A percentile compares a stretch with the other conserved stretches of the same genome.
Evolutionary conservation across 2,797 vertebrate species (phyloP).

Genomic region (Carcharodon carcharias): DNA sequence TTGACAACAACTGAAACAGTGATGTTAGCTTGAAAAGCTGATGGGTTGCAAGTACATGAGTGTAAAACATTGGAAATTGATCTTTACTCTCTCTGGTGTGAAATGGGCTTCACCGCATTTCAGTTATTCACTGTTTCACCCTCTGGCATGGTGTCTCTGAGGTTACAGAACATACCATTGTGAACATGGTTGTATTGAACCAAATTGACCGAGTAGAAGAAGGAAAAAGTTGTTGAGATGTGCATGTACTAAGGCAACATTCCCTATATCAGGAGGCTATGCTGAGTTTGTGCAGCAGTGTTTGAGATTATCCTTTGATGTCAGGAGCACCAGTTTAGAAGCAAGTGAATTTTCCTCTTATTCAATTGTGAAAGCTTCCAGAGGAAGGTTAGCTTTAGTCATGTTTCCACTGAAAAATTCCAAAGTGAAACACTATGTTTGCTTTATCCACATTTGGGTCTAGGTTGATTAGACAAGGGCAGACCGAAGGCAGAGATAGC

Average conservation of each 20-base stretch:
- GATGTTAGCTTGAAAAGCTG: too few relatives aligned
- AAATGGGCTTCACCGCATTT: too few relatives aligned
- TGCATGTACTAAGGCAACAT: neutral
- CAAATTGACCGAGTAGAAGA: neutral
- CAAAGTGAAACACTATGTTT: neutral
- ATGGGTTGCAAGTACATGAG: too few relatives aligned
- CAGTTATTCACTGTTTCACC: neutral
- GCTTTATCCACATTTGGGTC: neutral
- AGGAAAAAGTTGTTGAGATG: neutral
- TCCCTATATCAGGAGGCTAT: neutral
- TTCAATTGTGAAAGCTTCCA: neutral
- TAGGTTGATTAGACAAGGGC: neutral
- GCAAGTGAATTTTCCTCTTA: neutral
- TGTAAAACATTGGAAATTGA: too few relatives aligned
- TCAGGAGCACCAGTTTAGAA: neutral
- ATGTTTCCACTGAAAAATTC: neutral
- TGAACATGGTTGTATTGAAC: neutral
- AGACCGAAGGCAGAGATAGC: slow-evolving; percentile 23
- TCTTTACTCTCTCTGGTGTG: too few relatives aligned
- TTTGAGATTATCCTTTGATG: neutral
- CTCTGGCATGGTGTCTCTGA: neutral
- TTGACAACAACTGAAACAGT: too few relatives aligned
- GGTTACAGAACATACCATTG: neutral
- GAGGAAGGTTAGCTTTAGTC: neutral
- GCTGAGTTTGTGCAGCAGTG: neutral